Conservation (phyloP, 2,113 vertebrate genomes). For the Willisornis vidua region DNA sequence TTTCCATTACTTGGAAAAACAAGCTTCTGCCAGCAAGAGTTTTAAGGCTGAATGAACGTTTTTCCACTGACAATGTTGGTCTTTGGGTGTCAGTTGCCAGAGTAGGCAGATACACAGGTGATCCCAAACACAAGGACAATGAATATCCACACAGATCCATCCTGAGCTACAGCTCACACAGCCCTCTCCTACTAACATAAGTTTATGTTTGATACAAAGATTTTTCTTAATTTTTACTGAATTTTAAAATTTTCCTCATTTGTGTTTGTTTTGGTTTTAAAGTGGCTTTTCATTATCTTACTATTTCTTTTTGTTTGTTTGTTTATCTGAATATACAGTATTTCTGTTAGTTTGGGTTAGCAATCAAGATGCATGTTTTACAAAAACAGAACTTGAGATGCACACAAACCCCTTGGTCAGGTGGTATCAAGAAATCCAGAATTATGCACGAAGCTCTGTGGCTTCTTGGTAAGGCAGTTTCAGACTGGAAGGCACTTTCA, state of each 20-base stretch:
- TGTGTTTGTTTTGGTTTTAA: neutral
- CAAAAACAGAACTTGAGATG: neutral
- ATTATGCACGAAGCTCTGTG: neutral
- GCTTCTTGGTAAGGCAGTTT: neutral
- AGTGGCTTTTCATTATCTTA: neutral
- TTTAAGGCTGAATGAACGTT: neutral
- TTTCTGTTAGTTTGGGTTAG: neutral
- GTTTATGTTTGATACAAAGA: neutral
- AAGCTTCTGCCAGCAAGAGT: neutral
- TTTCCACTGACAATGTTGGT: neutral
- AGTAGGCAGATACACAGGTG: neutral
- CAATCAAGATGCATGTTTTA: neutral
- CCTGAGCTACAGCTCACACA: neutral
- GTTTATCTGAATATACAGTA: neutral
- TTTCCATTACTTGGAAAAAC: neutral
- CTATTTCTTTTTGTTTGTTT: neutral
- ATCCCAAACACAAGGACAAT: neutral
- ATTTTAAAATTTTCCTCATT: neutral
- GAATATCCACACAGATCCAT: neutral
- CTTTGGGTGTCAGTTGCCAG: neutral
- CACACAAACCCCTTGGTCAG: neutral
- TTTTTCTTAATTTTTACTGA: neutral
- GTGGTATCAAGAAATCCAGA: neutral
- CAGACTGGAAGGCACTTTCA: neutral
- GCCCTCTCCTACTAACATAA: neutral